Evolutionary conservation across 2,797 vertebrate genomes (phyloP).

Genomic region (Anas capensis): DNA sequence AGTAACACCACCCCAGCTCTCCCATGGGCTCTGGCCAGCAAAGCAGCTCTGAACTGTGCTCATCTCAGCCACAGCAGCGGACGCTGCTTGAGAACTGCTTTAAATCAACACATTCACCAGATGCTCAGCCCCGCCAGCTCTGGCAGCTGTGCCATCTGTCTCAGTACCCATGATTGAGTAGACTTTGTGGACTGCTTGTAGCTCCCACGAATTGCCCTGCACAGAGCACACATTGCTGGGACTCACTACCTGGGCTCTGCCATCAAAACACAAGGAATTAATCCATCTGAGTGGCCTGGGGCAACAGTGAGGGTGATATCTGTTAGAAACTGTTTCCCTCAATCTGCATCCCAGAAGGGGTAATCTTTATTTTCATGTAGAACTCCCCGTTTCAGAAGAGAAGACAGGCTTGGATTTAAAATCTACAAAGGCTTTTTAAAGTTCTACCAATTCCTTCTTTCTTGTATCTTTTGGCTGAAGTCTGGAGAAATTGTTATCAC

Average conservation of each 20-base stretch:
- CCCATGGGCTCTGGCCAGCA: not conserved
- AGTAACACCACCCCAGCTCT: not conserved
- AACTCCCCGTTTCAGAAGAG: constrained; percentile 44
- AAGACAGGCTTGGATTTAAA: constrained; percentile 57
- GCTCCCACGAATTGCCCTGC: not conserved
- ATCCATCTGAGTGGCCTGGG: not conserved
- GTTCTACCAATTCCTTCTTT: constrained; percentile 56
- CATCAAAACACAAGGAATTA: not conserved
- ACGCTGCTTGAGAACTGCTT: constrained; percentile 16
- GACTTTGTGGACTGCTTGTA: not conserved
- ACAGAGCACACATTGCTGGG: accelerated
- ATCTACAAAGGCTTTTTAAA: constrained; percentile 65
- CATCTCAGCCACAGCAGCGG: not conserved
- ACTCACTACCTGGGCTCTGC: not conserved
- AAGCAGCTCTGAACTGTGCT: not conserved
- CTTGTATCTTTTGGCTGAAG: constrained; percentile 69
- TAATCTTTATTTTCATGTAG: constrained; percentile 46
- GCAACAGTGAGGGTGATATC: not conserved
- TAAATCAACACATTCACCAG: constrained; percentile 39
- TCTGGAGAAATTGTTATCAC: constrained; percentile 74
- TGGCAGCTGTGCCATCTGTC: constrained; percentile 50
- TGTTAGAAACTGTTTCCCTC: not conserved
- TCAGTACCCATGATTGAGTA: not conserved
- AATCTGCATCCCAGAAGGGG: not conserved
- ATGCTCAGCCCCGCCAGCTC: not conserved